These are phyloP conservation scores for Ormyrus rosae DNA, from an alignment of 2,888 invertebrate genomes.

Conservation along the genomic window DNA sequence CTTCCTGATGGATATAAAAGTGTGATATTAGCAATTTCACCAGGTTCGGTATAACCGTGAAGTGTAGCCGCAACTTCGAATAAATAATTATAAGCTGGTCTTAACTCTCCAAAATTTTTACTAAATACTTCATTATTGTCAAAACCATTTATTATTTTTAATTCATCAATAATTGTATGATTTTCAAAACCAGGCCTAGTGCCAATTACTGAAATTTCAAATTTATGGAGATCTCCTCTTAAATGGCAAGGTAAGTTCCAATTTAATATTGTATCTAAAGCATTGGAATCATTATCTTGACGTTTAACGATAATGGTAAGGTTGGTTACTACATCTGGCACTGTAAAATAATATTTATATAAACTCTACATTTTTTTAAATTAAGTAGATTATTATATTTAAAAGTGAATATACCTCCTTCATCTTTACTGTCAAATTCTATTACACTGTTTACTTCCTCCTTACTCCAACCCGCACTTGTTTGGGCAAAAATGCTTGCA, in stretches of 20 bases:
- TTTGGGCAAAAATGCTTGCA: conserved; percentile 65
- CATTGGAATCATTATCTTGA: conserved; percentile 57
- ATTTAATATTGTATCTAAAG: conserved; percentile 63
- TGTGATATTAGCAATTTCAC: conserved; percentile 52
- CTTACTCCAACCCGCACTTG: conserved; percentile 66
- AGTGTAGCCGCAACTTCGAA: conserved; percentile 65
- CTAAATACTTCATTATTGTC: conserved; percentile 59
- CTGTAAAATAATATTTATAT: conserved; percentile 54
- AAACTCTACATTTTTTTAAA: background rate
- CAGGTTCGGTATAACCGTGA: conserved; percentile 56
- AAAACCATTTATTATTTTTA: conserved; percentile 48
- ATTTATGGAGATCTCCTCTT: conserved; percentile 66
- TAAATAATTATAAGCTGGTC: conserved; percentile 66
- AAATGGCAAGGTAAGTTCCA: conserved; percentile 69
- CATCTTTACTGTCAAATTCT: conserved; percentile 59
- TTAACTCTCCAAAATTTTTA: conserved; percentile 62
- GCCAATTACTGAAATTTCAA: conserved; percentile 64
- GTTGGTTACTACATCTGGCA: conserved; percentile 64
- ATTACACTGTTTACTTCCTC: conserved; percentile 44
- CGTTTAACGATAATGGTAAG: conserved; percentile 51
- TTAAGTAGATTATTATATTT: background rate
- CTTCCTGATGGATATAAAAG: conserved; percentile 69
- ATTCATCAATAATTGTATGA: conserved; percentile 36
- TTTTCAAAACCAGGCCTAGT: conserved; percentile 53
- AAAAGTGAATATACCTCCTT: conserved; percentile 50